Evolutionary conservation across 2,888 invertebrate genomes (phyloP).

Genomic region (Pristionchus japonicus): DNA sequence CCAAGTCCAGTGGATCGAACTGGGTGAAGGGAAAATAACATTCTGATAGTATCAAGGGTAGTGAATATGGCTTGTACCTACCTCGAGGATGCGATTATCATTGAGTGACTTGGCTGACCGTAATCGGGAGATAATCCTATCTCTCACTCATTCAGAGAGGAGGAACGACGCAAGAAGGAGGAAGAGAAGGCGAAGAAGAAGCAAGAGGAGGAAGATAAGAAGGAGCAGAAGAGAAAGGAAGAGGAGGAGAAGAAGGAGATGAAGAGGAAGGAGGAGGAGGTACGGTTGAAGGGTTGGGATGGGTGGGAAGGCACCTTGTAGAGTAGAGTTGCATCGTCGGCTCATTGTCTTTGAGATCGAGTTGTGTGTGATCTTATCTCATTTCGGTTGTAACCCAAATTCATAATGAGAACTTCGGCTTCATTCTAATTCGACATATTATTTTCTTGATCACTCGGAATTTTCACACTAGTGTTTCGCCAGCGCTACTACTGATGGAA

Average conservation of each 20-base stretch:
- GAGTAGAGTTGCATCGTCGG: no score
- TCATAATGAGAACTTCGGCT: no score
- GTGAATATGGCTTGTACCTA: neutral
- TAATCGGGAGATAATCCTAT: neutral
- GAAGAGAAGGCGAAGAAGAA: constrained; percentile 55
- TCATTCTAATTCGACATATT: constrained; percentile 48
- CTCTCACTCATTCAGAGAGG: constrained; percentile 18
- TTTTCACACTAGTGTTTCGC: neutral
- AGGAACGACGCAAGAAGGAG: constrained; percentile 40
- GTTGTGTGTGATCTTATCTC: no score
- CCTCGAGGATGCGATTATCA: no score
- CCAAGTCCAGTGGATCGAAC: no score
- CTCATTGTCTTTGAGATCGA: no score
- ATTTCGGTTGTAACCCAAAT: no score
- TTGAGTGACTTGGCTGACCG: no score
- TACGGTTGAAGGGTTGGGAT: constrained; percentile 49
- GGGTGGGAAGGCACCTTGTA: no score
- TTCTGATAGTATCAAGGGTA: no score
- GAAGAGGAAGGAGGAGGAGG: constrained; percentile 53
- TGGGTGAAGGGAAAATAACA: no score
- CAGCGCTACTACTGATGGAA: neutral
- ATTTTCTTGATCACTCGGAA: neutral
- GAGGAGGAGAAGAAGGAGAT: constrained; percentile 50
- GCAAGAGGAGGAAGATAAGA: constrained; percentile 54
- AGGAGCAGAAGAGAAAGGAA: constrained; percentile 50